Evolutionary conservation across 2,888 invertebrate species (phyloP).

Genomic region (Napeogenes inachia): DNA sequence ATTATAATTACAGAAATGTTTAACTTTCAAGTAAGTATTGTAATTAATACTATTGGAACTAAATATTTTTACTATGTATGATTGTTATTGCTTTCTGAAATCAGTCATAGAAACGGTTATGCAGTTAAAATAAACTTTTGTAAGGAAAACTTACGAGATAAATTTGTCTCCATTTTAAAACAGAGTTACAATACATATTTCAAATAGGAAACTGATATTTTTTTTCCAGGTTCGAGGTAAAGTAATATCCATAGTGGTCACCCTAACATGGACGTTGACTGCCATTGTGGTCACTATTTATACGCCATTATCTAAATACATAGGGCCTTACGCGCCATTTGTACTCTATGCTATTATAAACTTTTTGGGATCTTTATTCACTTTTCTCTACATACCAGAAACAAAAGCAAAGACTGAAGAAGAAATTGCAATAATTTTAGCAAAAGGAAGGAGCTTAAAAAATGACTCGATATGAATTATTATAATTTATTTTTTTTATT

Average conservation of each 20-base stretch:
- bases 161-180: not conserved
- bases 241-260: slow-evolving; percentile 42
- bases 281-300: slow-evolving; percentile 42
- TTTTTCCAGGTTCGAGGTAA: slow-evolving; percentile 50
- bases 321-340: slow-evolving; percentile 54
- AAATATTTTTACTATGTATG: not conserved
- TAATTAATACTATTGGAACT: not conserved
- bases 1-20: slow-evolving; percentile 49
- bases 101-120: not conserved
- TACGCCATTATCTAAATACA: slow-evolving; percentile 33
- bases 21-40: slow-evolving; percentile 42
- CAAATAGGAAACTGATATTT: not conserved
- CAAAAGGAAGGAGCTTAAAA: not conserved
- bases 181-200: not conserved
- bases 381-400: slow-evolving; percentile 55
- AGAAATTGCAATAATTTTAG: slow-evolving; percentile 39
- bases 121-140: not conserved
- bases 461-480: too few relatives aligned
- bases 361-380: slow-evolving; percentile 43
- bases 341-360: slow-evolving; percentile 51
- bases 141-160: too few relatives aligned
- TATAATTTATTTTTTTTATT: too few relatives aligned
- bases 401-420: slow-evolving; percentile 60
- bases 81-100: too few relatives aligned
- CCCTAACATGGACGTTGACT: slow-evolving; percentile 41